Evolutionary conservation across 2,113 vertebrate genomes (phyloP), one percentile per base, ranked within the genome.

Genomic region (Orycteropus afer): DNA sequence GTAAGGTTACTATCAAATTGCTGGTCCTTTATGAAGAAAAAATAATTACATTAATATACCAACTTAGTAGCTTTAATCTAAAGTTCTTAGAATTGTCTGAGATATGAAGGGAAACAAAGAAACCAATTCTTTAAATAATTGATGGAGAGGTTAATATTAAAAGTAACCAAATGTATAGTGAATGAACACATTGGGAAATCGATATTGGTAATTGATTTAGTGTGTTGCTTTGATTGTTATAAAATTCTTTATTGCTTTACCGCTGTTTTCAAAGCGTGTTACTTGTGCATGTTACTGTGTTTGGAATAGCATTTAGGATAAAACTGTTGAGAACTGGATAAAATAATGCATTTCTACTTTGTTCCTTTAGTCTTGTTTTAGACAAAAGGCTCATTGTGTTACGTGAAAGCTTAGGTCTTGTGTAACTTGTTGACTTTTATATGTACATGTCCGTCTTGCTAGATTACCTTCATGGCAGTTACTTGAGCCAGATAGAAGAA

Each of bases 321-420:
- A 86, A 87, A 96, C 86, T 88, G 2, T 67, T 88, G 95, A 89
- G 65, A 93, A 3, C 85, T 81, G 96, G 93, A 71, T 97, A 89
- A 97, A 98, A 97, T 91, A 96, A 96, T 97, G 61, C 0, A 17
- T 91, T 96, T 95, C 91, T 95, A 95, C 96, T 96, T 96, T 95
- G 95, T 95, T 97, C 91, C 95, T 87, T 94, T 69, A n/a, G 78
- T 83, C 97, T 83, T 83, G 71, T 77, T 27, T 87, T 95, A 96
- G 89, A 97, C 88, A 98, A 97, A 97, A 98, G 96, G 87, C 94
- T 95, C 84, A 97, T 81, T 96, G n/a, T 94, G 0, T 34, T 27
- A 42, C 13, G 47, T 92, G 96, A 97, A 91, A 86, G 96, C 97
- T 95, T 91, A 0, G 7, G 49, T 85, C 95, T 97, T 97, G 95